Evolutionary conservation across 2,113 vertebrate species (phyloP), one percentile per base, ranked within the genome.

Genomic region (Onychorhynchus coronatus): DNA sequence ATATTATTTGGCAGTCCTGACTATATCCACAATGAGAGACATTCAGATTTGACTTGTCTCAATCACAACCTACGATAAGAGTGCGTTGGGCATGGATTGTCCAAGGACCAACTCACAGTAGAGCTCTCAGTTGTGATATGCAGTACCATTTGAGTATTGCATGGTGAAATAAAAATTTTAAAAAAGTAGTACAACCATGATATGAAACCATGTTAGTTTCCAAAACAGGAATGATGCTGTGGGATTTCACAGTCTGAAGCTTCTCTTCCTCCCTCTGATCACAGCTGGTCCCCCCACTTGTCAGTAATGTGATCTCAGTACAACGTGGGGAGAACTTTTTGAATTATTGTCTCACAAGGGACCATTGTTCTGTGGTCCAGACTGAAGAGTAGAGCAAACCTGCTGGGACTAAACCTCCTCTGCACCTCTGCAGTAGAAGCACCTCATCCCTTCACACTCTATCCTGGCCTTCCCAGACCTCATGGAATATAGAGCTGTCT

Each of bases 381-480:
- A 27, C 30, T 75, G 21, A 71, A 67, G 14, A 76, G 33, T 27
- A n/a, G 35, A 55, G 35, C 37, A 83, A 21, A 46, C 12, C 14
- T 41, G 11, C 30, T 66, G 20, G 13, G 16, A 31, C 42, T 20
- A 71, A 62, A 63, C 39, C 18, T 83, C 53, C 20, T 35, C 52
- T 63, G n/a, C 42, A 62, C 11, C 0, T 0, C 52, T 67, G 52
- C 3, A 2, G 62, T 7, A 67, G 47, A 50, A 47, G 33, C 21
- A 56, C 3, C 8, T 75, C 21, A 30, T 41, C 25, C 14, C 12
- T 83, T 27, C 63, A 30, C 27, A 30, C 8, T 42, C 27, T 47
- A 1, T 31, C 58, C 25, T 44, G 27, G 14, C 8, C 7, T 76
- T 80, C 55, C 31, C 52, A 61, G 1, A 28, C 33, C 37, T 61